Base-by-base conservation (phyloP, 2,888 invertebrate genomes). In the Busseola fusca region DNA sequence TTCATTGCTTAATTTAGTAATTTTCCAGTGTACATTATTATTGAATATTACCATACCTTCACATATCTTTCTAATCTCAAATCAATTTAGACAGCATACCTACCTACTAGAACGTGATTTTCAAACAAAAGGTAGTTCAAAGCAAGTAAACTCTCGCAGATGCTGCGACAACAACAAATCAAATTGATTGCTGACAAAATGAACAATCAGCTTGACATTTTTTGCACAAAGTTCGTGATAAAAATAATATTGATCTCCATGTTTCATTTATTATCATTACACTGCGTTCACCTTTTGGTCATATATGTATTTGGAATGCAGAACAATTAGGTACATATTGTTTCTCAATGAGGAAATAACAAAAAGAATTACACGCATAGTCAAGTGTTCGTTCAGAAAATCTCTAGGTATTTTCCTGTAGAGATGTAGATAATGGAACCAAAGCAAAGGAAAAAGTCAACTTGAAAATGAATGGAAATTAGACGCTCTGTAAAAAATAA, bases 341-440 rank as follows among this genome's bases (percentile, higher is more conserved):
- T 48, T 45, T 64, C 30, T 54, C 69, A 76, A 69, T 48, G 34
- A 64, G 76, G 76, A 76, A 80, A 80, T 69, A 69, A 50, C 52
- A 65, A 69, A 34, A 69, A 54, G 16, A 42, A 16, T 18, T 48
- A 6, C 48, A 57, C 27, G 42, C 37, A 64, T 40, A 76, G 37
- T n/a, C 21, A n/a, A 21, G n/a, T 48, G 10, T 64, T n/a, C 21
- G 21, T 60, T 63, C 45, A 76, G 10, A 56, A n/a, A 18, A 70
- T 74, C 59, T 52, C 0, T 34, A 6, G 34, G 10, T 60, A 40
- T 78, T 72, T 72, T 72, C 52, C 30, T 69, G 18, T 57, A 57
- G 30, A 37, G 30, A 16, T 27, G 66, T 30, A 59, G 42, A 62
- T 72, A 37, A 56, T 54, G 9, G 21, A 34, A 5, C 25, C 12